phyloP scores from a whole-genome alignment of 2,888 invertebrate genomes.

The Junonia oenone region DNA sequence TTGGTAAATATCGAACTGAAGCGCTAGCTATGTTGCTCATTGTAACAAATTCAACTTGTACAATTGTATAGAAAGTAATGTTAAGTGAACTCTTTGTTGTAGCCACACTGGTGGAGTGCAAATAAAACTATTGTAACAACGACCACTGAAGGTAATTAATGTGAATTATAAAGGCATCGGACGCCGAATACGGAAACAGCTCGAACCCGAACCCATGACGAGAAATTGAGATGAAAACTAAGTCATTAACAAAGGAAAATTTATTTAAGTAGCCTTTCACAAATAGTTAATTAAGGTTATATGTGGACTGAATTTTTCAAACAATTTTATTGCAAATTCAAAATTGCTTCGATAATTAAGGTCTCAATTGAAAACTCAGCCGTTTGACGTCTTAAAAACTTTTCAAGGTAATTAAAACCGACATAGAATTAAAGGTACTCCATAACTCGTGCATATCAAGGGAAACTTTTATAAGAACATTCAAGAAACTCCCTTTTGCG shows the following conservation, averaged over 20 bases:
- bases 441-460: constrained; percentile 10
- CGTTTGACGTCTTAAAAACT: background rate
- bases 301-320: background rate
- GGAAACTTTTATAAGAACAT: constrained; percentile 19
- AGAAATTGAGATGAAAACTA: background rate
- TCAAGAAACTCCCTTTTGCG: constrained; percentile 28
- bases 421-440: background rate
- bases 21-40: constrained; percentile 17
- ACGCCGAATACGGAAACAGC: constrained; percentile 18
- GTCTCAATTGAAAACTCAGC: background rate
- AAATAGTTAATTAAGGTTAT: too few species aligned
- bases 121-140: constrained; percentile 64
- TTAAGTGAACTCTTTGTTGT: constrained; percentile 53
- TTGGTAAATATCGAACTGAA: background rate
- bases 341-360: background rate
- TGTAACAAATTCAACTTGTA: constrained; percentile 54
- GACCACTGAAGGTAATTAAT: constrained; percentile 55
- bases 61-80: constrained; percentile 66
- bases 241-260: background rate
- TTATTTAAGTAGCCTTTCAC: too few species aligned
- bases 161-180: constrained; percentile 46
- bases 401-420: background rate
- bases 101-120: constrained; percentile 43
- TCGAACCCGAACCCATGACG: background rate
- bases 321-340: background rate